Base-by-base conservation (phyloP, 2,113 vertebrate species). In the Toxotes jaculatrix region DNA sequence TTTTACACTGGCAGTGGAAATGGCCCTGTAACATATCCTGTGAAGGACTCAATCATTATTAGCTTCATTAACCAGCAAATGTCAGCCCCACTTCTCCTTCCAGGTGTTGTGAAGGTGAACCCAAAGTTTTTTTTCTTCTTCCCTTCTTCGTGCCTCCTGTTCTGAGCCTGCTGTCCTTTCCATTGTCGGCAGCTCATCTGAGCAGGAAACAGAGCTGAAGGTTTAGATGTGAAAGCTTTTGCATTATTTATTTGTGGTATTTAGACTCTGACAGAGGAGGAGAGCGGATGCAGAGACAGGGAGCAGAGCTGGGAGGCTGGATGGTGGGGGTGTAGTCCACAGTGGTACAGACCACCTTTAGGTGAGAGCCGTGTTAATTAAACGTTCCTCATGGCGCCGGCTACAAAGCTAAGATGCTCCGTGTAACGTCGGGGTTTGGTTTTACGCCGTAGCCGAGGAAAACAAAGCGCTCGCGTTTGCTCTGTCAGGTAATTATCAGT, bases 181-280 rank as follows among this genome's bases (percentile, higher is more conserved):
- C 71, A 7, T 77, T 74, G 84, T 67, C 4, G 78, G 43, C 7
- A 56, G 42, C 80, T 79, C 21, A 49, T 82, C 77, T 53, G 71
- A 83, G 78, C 70, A 65, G 83, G 81, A 85, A 88, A 65, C 42
- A 0, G 61, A 88, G 82, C 86, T 31, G 75, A 40, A 13, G 81
- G 64, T 90, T 89, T 47, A 69, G 84, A 88, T 66, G 85, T 1
- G 31, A 74, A 78, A 67, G 84, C 56, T 59, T 40, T 17, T 92
- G 84, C 79, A 92, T 93, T 89, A 91, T 93, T 93, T 79, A 92
- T 92, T 69, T 81, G 81, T 91, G 90, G 87, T 88, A 91, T 92
- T 92, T 91, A 69, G 84, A 85, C 21, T 63, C 65, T 77, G 80
- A 74, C 31, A 57, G 82, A 60, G 59, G 75, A 65, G 85, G 38